Base-by-base conservation (phyloP, 2,888 invertebrate species). In the Plebejus anna region DNA sequence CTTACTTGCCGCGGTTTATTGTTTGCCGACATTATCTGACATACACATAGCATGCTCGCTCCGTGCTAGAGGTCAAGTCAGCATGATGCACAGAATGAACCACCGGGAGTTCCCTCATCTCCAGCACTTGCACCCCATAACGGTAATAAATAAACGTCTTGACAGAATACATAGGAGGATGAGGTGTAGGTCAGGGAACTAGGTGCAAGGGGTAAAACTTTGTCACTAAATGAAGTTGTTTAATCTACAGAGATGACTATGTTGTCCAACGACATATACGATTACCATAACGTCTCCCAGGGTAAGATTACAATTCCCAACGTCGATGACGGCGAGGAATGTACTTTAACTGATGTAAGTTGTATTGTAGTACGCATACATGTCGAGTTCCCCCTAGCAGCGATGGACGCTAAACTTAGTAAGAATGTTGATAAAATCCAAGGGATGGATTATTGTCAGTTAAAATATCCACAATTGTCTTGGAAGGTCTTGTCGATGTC, bases 311-410 rank as follows among this genome's bases (percentile, higher is more conserved):
- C 96, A 87, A 99, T 99, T 92, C 98, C 99, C 87, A 96, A 96
- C 93, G 96, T 99, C 85, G 98, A 99, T 95, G 99, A 99, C 93
- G 96, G 96, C 88, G 99, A 99, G 94, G 99, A 99, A 96, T 97
- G 96, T 95, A 51, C 80, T 80, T 94, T 97, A 86, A 97, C 98
- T 85, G 98, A 98, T 94, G 98, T 98, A 97, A 98, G 98, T 97
- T 81, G 76, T 81, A 81, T 78, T 75, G 57, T 32, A 76, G 22
- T 77, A 76, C 77, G 72, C 57, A 77, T 66, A 81, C 76, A 77
- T 76, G 55, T 71, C 42, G 79, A 79, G 78, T 81, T 77, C 75
- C 79, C 80, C 79, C 76, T 77, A 80, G 79, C 79, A 57, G 79
- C 75, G 71, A 79, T 66, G 66, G 78, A 79, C 78, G 78, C 73